Evolutionary conservation across 1,140 invertebrate species (phyloP).

Genomic region (Rhynchophorus ferrugineus): DNA sequence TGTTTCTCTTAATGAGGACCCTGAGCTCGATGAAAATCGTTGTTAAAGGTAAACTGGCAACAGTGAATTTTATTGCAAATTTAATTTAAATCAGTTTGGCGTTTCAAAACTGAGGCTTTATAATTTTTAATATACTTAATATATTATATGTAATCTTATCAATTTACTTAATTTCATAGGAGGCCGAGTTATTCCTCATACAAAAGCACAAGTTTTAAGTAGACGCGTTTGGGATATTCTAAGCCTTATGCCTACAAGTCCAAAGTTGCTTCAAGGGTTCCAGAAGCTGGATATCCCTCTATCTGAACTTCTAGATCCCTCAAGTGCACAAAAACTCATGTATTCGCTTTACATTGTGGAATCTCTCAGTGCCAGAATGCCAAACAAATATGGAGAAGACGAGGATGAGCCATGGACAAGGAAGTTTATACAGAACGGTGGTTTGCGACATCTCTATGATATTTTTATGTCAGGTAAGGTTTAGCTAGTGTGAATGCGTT

Average conservation of each 20-base stretch:
- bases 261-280: conserved; percentile 74
- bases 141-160: too few relatives aligned
- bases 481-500: background rate
- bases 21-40: conserved; percentile 74
- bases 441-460: conserved; percentile 78
- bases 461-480: conserved; percentile 81
- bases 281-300: conserved; percentile 60
- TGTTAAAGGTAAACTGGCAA: conserved; percentile 43
- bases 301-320: conserved; percentile 71
- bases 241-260: conserved; percentile 83
- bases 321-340: conserved; percentile 88
- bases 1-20: conserved; percentile 84
- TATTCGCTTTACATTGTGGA: conserved; percentile 91
- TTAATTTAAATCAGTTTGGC: too few relatives aligned
- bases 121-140: too few relatives aligned
- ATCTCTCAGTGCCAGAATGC: conserved; percentile 42
- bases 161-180: conserved; percentile 47
- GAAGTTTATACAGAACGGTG: conserved; percentile 78
- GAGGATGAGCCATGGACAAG: conserved; percentile 54
- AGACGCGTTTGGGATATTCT: conserved; percentile 89
- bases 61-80: background rate
- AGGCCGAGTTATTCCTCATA: conserved; percentile 59
- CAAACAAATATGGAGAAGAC: conserved; percentile 23
- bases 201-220: conserved; percentile 83
- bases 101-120: too few relatives aligned